Evolutionary conservation across 1,140 invertebrate species (phyloP).

Genomic region (Drosophila orena): DNA sequence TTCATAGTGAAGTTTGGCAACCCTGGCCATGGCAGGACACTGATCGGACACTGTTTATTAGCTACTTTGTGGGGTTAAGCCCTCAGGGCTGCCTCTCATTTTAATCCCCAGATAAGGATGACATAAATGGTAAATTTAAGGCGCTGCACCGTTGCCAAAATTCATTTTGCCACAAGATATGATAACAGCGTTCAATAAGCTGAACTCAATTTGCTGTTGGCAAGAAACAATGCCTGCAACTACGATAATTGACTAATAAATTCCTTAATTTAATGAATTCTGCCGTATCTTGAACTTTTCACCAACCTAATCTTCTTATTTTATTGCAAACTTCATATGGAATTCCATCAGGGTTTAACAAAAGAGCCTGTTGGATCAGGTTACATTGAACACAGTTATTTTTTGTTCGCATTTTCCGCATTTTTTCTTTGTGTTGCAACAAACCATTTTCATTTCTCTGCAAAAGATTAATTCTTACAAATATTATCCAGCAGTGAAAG

Average conservation of each 20-base stretch:
- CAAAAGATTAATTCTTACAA: conserved; percentile 41
- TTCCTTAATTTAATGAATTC: neutral
- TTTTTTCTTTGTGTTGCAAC: neutral
- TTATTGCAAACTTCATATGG: too few species aligned
- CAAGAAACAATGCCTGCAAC: conserved; percentile 5
- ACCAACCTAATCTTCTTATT: neutral
- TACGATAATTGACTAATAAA: conserved; percentile 4
- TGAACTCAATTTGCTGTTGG: too few species aligned
- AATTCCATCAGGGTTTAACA: too few species aligned
- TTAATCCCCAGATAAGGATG: conserved; percentile 10
- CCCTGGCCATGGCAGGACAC: neutral
- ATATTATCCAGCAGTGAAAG: conserved; percentile 38
- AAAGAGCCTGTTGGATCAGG: neutral
- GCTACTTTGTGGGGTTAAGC: neutral
- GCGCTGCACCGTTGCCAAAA: conserved; percentile 11
- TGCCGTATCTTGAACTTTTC: neutral
- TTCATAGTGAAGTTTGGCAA: conserved; percentile 22
- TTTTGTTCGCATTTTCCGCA: neutral
- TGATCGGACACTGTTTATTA: conserved; percentile 6
- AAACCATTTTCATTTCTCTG: conserved; percentile 36
- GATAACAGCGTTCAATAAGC: conserved; percentile 15
- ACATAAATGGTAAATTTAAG: conserved; percentile 9
- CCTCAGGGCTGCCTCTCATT: neutral
- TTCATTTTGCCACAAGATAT: conserved; percentile 7
- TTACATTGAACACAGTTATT: neutral